These are phyloP conservation scores for Phenganax marumi DNA, from an alignment of 92 coral and sea anemone genomes.

Conservation along the genomic window DNA sequence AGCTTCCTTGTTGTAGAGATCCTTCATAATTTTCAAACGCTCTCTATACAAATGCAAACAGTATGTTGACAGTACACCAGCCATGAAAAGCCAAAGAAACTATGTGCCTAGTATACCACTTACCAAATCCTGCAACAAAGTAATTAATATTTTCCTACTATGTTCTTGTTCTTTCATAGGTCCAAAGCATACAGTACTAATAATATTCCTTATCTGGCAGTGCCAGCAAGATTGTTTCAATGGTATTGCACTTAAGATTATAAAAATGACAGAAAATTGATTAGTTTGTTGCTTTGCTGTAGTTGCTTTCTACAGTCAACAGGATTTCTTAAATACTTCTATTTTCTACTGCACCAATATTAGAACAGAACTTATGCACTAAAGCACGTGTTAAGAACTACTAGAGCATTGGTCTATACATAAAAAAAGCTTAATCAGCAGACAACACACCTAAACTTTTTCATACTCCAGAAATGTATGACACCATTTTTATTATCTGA, in stretches of 20 bases:
- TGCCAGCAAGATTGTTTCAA: no score
- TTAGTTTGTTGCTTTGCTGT: no score
- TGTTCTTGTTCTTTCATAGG: no score
- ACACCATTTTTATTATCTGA: slow-evolving; percentile 88
- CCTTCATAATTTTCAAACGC: slow-evolving; percentile 85
- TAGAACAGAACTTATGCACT: neutral
- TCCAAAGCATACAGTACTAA: no score
- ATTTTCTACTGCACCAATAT: no score
- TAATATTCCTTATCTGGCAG: no score
- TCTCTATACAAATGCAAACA: slow-evolving; percentile 43
- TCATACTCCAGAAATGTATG: slow-evolving; percentile 83
- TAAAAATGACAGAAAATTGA: no score
- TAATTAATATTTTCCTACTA: no score
- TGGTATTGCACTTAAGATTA: no score
- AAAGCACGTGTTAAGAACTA: neutral
- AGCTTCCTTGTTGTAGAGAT: slow-evolving; percentile 83
- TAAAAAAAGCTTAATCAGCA: neutral
- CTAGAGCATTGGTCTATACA: neutral
- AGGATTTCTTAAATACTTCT: no score
- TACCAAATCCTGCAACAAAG: no score
- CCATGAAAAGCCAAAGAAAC: neutral
- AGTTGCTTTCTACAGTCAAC: no score
- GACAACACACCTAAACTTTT: slow-evolving; percentile 68
- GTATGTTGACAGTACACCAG: neutral
- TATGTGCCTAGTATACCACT: neutral